Evolutionary conservation across 2,888 invertebrate species (phyloP).

Genomic region (Xanthia icteritia): DNA sequence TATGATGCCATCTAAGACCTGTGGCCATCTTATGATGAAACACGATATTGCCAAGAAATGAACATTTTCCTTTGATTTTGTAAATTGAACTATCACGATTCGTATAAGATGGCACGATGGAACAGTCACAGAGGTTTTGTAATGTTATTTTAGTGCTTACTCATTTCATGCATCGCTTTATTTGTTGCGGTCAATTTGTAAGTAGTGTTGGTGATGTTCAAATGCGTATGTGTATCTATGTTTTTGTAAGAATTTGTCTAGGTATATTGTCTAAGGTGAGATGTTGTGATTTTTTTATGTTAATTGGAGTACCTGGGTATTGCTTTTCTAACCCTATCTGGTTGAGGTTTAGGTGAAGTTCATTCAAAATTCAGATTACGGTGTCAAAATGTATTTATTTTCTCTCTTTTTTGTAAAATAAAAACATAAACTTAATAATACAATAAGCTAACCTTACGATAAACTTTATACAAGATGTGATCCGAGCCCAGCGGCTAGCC

Average conservation of each 20-base stretch:
- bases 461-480: constrained; percentile 89
- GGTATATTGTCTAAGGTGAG: background rate
- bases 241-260: constrained; percentile 4
- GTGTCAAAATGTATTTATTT: constrained; percentile 90
- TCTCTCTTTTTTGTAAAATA: constrained; percentile 84
- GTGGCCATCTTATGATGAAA: constrained; percentile 59
- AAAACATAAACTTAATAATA: constrained; percentile 85
- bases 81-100: constrained; percentile 65
- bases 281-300: background rate
- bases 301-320: background rate
- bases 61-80: constrained; percentile 56
- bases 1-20: constrained; percentile 32
- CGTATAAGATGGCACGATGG: constrained; percentile 38
- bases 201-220: constrained; percentile 3
- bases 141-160: constrained; percentile 40
- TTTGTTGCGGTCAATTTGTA: constrained; percentile 34
- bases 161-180: constrained; percentile 30
- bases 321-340: background rate
- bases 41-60: constrained; percentile 34
- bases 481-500: constrained; percentile 84
- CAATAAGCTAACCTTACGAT: constrained; percentile 87
- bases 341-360: background rate
- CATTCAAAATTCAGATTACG: constrained; percentile 74
- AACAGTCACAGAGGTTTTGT: constrained; percentile 34
- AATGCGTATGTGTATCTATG: constrained; percentile 14